Conservation (phyloP, 2,113 vertebrate species). For the Butorides virescens region DNA sequence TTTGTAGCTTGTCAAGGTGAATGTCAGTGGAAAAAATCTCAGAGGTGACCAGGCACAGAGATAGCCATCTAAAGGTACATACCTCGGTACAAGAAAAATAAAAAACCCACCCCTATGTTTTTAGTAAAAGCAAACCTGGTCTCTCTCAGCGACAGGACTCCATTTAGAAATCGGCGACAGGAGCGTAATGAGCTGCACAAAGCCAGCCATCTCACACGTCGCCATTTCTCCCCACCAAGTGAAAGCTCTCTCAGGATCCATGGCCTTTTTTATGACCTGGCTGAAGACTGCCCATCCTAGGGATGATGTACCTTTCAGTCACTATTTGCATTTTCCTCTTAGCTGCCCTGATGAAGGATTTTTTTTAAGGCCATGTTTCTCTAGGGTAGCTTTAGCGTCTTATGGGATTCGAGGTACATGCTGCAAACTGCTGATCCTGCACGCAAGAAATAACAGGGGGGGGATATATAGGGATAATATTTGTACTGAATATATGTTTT, state of each 20-base stretch:
- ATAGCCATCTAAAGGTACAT: slow-evolving; percentile 14
- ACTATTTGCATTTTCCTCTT: background rate
- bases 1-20: slow-evolving; percentile 40
- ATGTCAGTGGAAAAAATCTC: background rate
- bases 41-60: slow-evolving; percentile 24
- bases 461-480: background rate
- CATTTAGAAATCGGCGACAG: background rate
- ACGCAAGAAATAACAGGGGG: background rate
- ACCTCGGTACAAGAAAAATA: background rate
- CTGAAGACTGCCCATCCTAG: background rate
- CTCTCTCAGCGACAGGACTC: background rate
- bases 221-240: rapidly evolving
- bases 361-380: background rate
- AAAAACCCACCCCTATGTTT: slow-evolving; percentile 24
- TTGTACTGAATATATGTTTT: background rate
- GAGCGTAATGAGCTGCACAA: background rate
- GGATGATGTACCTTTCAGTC: background rate
- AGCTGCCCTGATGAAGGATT: background rate
- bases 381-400: background rate
- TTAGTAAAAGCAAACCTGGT: slow-evolving; percentile 32
- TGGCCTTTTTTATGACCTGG: background rate
- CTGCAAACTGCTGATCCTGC: background rate
- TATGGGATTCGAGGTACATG: rapidly evolving
- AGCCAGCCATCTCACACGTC: background rate
- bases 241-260: background rate